Base-by-base conservation (phyloP, 2,113 vertebrate genomes). In the Phalacrocorax brasilianus region DNA sequence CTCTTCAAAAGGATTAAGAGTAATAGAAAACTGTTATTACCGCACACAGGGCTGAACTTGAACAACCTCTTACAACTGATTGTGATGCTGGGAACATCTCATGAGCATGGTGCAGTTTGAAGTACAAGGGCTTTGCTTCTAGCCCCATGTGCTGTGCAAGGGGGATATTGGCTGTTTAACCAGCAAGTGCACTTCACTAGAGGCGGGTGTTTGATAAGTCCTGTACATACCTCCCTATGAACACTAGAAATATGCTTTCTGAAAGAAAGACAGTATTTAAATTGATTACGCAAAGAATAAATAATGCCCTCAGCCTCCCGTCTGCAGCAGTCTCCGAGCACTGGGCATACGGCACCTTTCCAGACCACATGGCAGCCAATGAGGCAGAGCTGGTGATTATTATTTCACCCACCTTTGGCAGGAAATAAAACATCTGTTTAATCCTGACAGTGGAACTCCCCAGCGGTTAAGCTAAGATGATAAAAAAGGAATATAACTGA, bases 371-470 rank as follows among this genome's bases (percentile, higher is more conserved):
- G 70, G 73, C 35, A 40, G 85, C 78, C 92, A 90, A 7, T 67
- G 88, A 89, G 42, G 90, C 85, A 93, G 91, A 91, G 71, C 52
- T 93, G 81, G 85, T 63, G 66, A 56, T 76, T 78, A 77, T 74
- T 93, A 82, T 88, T 95, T 95, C 53, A 83, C 82, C 40, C 66
- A 93, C 81, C 95, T 96, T 88, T 73, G 80, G 49, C 81, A 93
- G 85, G 53, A 94, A 88, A 90, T 82, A 79, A 76, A 91, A 85
- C 85, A 93, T 67, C 96, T 91, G 68, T 71, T 91, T 87, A 59
- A 84, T 84, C 61, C 56, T 91, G 84, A 89, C 72, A 78, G 73
- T 59, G 70, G 61, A 72, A 52, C 50, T 67, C 56, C 83, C 40
- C 44, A 96, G 65, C 77, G 84, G 52, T 63, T 86, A 93, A 61